Evolutionary conservation across 1,140 invertebrate genomes (phyloP).

Genomic region (Dolichoris vasculosae): DNA sequence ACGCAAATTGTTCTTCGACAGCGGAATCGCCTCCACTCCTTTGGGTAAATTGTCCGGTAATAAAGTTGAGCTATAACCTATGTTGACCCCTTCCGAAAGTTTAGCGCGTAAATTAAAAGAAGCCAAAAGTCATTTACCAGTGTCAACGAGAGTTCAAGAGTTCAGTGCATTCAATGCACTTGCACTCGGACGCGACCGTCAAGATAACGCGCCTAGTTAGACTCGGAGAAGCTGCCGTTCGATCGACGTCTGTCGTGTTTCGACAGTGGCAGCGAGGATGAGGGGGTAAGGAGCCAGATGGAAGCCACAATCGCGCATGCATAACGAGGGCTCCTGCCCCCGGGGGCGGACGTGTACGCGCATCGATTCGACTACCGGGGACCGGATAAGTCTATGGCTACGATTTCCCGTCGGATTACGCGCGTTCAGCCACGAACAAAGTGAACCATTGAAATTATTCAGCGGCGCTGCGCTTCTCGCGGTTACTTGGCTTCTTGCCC

Average conservation of each 20-base stretch:
- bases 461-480: too few relatives aligned
- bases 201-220: slow-evolving; percentile 1
- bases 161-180: not conserved
- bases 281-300: slow-evolving; percentile 23
- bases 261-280: not conserved
- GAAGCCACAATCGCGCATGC: slow-evolving; percentile 29
- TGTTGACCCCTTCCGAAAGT: not conserved
- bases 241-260: too few relatives aligned
- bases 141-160: not conserved
- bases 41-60: too few relatives aligned
- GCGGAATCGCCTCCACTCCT: too few relatives aligned
- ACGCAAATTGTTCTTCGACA: too few relatives aligned
- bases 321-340: slow-evolving; percentile 27
- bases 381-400: not conserved
- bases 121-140: not conserved
- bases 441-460: too few relatives aligned
- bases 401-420: too few relatives aligned
- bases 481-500: too few relatives aligned
- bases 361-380: slow-evolving; percentile 1
- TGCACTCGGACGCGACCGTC: too few relatives aligned
- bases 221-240: too few relatives aligned
- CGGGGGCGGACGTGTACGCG: not conserved
- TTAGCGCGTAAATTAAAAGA: too few relatives aligned
- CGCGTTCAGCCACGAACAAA: too few relatives aligned
- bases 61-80: not conserved